These are phyloP conservation scores for Drosophila monieri DNA, from an alignment of 2,888 invertebrate genomes.

Conservation along the genomic window DNA sequence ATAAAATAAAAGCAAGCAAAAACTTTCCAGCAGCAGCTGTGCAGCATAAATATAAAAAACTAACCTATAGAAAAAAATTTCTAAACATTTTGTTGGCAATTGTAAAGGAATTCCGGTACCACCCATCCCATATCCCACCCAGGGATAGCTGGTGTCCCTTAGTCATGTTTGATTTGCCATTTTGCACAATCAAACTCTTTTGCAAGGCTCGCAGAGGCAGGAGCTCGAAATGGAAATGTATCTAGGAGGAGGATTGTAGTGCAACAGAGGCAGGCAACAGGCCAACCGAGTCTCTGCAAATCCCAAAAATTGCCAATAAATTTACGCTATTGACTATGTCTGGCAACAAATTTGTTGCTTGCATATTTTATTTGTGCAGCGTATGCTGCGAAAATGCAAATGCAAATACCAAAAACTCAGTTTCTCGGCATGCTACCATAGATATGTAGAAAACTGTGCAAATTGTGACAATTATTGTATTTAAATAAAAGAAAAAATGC, in stretches of 20 bases:
- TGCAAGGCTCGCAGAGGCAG: conserved; percentile 20
- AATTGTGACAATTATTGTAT: conserved; percentile 7
- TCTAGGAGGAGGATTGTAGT: neutral
- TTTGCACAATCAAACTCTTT: conserved; percentile 65
- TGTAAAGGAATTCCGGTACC: conserved; percentile 63
- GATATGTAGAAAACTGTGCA: neutral
- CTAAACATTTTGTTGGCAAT: conserved; percentile 60
- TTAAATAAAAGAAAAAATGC: neutral
- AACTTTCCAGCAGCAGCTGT: conserved; percentile 38
- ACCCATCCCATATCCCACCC: conserved; percentile 12
- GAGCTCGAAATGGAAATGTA: conserved; percentile 9
- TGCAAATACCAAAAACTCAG: conserved; percentile 21
- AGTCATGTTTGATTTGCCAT: conserved; percentile 79
- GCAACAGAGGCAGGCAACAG: conserved; percentile 15
- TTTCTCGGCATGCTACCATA: neutral
- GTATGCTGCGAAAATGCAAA: conserved; percentile 45
- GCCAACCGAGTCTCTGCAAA: conserved; percentile 56
- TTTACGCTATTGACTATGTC: conserved; percentile 71
- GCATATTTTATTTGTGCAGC: conserved; percentile 45
- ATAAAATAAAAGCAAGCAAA: neutral
- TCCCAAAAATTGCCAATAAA: conserved; percentile 78
- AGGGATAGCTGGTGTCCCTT: conserved; percentile 49
- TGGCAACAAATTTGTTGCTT: conserved; percentile 64
- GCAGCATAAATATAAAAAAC: conserved; percentile 14
- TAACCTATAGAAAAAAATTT: conserved; percentile 43